A percentile compares a stretch with the other conserved stretches of the same genome.
Evolutionary conservation across 2,888 invertebrate genomes (phyloP).

Genomic region (Hartigia nigra): DNA sequence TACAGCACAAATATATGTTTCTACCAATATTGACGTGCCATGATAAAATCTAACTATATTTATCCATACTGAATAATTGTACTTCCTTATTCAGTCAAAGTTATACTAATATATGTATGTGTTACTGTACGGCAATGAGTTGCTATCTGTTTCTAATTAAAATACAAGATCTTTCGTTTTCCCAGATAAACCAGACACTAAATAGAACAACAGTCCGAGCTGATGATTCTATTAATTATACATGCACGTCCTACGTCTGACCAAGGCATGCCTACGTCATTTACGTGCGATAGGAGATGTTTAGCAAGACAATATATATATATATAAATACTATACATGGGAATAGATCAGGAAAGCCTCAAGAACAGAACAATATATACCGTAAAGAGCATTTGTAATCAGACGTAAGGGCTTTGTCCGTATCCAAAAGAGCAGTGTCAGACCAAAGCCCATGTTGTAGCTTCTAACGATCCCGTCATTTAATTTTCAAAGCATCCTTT

Average conservation of each 20-base stretch:
- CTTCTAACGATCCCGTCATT: background rate
- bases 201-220: background rate
- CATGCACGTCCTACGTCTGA: conserved; percentile 56
- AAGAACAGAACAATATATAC: background rate
- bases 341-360: background rate
- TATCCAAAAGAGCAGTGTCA: background rate
- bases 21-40: background rate
- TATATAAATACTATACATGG: background rate
- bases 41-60: background rate
- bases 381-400: background rate
- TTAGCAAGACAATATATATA: conserved; percentile 51
- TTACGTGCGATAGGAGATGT: conserved; percentile 37
- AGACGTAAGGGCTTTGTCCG: background rate
- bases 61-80: background rate
- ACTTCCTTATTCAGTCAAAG: background rate
- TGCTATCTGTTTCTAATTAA: background rate
- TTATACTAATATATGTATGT: background rate
- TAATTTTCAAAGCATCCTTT: background rate
- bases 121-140: background rate
- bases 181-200: background rate
- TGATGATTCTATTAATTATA: conserved; percentile 53
- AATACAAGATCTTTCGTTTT: background rate
- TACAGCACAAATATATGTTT: background rate
- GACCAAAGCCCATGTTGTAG: background rate
- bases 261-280: conserved; percentile 29